Evolutionary conservation across 2,797 vertebrate species (phyloP), one percentile per base, ranked within the genome.

Genomic region (Hylomyscus alleni): DNA sequence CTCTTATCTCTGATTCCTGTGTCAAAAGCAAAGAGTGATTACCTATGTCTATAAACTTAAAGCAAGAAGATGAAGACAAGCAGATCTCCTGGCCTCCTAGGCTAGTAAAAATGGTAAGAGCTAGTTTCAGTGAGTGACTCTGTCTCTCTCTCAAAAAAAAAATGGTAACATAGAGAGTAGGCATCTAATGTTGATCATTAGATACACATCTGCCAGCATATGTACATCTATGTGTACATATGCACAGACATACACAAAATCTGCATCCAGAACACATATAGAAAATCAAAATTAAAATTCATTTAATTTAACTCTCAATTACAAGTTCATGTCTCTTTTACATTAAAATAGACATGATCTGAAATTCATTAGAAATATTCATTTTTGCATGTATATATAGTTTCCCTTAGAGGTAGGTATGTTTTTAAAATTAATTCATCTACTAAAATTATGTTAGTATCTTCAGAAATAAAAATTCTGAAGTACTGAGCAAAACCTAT

Each of bases 401-500:
- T 97, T 95, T 92, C 88, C 47, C n/a, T 88, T 84, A 93, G 22
- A 85, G 15, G 47, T 1, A 56, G 14, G 4, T 72, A 3, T 54
- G 89, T 47, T 90, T 95, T 26, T 26, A 12, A 69, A 95, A 92
- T 60, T 47, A 95, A 96, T 26, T 93, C 44, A 44, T 69, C 20
- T 60, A 44, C 73, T 93, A 92, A 67, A 89, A 89, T 78, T 86
- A 86, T 50, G 90, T 96, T 19, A 90, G 6, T 80, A 10, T 10
- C 8, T 95, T 95, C 83, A 90, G n/a, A 92, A 96, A 95, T 86
- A 4, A 81, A 85, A 90, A 82, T 34, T 6, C 47, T 88, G 40
- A 96, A 91, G 89, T 91, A 75, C 11, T 92, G 93, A 92, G 14
- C 19, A 89, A 93, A 72, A 50, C 84, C 6, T 83, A 65, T 77